Conservation (phyloP, 1,140 invertebrate species). For the Hyphantria cunea region DNA sequence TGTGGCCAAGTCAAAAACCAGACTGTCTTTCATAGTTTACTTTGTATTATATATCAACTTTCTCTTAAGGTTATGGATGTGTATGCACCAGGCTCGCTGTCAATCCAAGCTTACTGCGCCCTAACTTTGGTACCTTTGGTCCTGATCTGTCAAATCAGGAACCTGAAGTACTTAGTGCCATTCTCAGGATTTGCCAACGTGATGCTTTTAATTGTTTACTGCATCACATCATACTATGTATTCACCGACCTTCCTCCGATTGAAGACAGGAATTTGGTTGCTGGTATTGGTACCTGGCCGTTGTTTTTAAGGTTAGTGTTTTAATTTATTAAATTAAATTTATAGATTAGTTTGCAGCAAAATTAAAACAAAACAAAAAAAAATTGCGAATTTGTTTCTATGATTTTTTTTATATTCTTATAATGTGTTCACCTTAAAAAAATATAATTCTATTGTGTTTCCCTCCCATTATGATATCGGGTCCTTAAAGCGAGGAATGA, state of each 20-base stretch:
- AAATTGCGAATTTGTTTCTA: no score
- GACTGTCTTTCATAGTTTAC: no score
- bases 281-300: conserved; percentile 80
- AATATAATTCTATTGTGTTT: no score
- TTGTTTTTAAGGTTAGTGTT: conserved; percentile 83
- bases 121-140: conserved; percentile 83
- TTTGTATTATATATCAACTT: not conserved
- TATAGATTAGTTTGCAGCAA: no score
- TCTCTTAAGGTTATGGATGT: conserved; percentile 72
- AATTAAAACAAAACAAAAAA: no score
- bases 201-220: conserved; percentile 85
- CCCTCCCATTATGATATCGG: no score
- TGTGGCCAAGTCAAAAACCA: no score
- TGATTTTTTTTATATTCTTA: no score
- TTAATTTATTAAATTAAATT: no score
- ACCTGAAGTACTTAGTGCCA: conserved; percentile 89
- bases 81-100: conserved; percentile 57
- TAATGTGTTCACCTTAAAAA: no score
- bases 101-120: conserved; percentile 82
- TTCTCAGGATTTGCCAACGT: conserved; percentile 88
- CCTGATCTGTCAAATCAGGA: conserved; percentile 85
- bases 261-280: conserved; percentile 79
- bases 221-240: conserved; percentile 88
- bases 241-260: conserved; percentile 82
- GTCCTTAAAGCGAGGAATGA: no score